phyloP scores from a whole-genome alignment of 2,888 invertebrate genomes.

The Xylocampa areola region DNA sequence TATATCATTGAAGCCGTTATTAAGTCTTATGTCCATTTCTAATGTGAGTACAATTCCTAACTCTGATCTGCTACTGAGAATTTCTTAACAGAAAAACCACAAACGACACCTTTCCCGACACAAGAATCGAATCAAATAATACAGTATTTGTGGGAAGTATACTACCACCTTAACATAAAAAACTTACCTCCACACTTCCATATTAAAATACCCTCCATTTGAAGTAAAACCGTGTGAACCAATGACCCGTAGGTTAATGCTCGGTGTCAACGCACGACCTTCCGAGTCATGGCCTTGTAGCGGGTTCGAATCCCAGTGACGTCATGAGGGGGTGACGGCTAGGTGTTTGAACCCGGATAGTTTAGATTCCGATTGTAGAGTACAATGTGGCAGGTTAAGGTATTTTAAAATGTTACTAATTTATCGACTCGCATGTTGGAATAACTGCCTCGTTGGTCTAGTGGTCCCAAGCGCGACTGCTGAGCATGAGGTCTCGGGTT shows the following conservation, averaged over 20 bases:
- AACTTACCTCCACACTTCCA: neutral
- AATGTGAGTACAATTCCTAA: too few species aligned
- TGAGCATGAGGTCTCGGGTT: too few species aligned
- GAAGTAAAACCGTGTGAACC: conserved; percentile 29
- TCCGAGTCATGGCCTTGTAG: conserved; percentile 53
- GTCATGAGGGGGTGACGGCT: conserved; percentile 50
- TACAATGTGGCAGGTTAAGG: neutral
- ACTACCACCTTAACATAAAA: neutral
- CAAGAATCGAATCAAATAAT: too few species aligned
- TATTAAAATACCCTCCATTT: conserved; percentile 5
- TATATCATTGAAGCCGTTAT: too few species aligned
- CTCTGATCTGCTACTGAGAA: too few species aligned
- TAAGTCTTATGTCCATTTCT: too few species aligned
- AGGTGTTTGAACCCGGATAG: conserved; percentile 42
- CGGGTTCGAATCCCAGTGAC: conserved; percentile 54
- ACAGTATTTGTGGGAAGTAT: too few species aligned
- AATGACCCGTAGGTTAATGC: conserved; percentile 46
- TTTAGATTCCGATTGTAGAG: neutral
- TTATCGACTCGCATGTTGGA: too few species aligned
- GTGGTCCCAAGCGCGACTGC: too few species aligned
- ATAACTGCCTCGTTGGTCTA: too few species aligned
- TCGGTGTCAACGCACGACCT: conserved; percentile 57
- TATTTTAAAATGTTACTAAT: neutral
- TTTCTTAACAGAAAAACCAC: too few species aligned
- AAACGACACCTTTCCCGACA: too few species aligned